Evolutionary conservation across 2,797 vertebrate genomes (phyloP).

Genomic region (Geotrypetes seraphini): DNA sequence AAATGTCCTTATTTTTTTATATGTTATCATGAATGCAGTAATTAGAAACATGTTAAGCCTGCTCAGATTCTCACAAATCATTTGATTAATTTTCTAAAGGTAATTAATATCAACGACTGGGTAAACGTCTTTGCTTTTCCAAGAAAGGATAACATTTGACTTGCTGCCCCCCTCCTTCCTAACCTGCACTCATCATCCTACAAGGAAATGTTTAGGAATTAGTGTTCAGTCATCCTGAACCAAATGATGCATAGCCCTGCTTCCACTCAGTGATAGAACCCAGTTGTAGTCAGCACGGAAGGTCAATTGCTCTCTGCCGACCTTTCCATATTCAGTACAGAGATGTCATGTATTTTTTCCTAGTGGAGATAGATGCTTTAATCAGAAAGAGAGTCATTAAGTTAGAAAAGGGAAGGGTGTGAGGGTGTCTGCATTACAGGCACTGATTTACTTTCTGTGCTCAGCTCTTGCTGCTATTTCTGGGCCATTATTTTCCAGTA

Average conservation of each 20-base stretch:
- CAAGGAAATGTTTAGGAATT: constrained; percentile 39
- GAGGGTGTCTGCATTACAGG: constrained; percentile 1
- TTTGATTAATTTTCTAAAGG: too few species aligned
- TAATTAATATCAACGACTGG: too few species aligned
- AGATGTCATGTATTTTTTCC: constrained; percentile 22
- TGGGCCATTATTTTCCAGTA: constrained; percentile 21
- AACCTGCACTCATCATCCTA: constrained; percentile 16
- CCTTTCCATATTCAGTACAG: constrained; percentile 28
- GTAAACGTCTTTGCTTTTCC: too few species aligned
- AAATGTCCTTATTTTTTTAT: too few species aligned
- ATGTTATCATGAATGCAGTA: too few species aligned
- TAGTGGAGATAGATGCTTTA: constrained; percentile 27
- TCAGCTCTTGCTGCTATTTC: not conserved
- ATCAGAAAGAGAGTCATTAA: constrained; percentile 1
- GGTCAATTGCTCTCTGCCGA: constrained; percentile 36
- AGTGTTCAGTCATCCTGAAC: constrained; percentile 29
- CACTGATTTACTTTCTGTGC: constrained; percentile 4
- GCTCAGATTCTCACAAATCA: too few species aligned
- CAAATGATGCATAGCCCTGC: constrained; percentile 41
- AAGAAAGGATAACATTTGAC: constrained; percentile 31
- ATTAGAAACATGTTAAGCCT: too few species aligned
- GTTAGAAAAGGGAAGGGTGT: not conserved
- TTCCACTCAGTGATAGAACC: constrained; percentile 23
- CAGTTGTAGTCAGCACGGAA: constrained; percentile 15
- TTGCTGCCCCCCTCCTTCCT: too few species aligned